A percentile compares a stretch with the other conserved stretches of the same genome.
Conservation (phyloP, 2,113 vertebrate genomes). For the Panthera tigris region DNA sequence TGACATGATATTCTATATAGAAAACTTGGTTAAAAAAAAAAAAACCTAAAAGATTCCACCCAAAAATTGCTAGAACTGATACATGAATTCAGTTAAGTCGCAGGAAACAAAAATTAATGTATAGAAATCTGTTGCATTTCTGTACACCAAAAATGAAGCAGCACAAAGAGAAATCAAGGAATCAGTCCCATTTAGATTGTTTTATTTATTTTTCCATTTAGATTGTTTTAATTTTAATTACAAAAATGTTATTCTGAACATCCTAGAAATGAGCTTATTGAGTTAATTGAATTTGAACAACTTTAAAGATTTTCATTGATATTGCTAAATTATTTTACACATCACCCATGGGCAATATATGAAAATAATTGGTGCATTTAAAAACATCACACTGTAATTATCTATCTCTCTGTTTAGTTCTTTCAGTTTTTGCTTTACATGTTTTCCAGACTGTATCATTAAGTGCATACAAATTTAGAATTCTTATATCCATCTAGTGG, state of each 20-base stretch:
- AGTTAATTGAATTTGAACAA: neutral
- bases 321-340: neutral
- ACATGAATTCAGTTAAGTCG: too few relatives aligned
- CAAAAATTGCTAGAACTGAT: too few relatives aligned
- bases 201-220: neutral
- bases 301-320: conserved; percentile 2
- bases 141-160: too few relatives aligned
- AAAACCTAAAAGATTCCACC: too few relatives aligned
- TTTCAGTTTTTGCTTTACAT: conserved; percentile 2
- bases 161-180: too few relatives aligned
- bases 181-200: neutral
- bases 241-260: conserved; percentile 14
- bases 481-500: neutral
- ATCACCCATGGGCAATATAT: neutral
- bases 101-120: too few relatives aligned
- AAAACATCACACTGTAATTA: neutral
- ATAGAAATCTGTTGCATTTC: too few relatives aligned
- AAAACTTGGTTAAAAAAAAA: too few relatives aligned
- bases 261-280: neutral
- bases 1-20: too few relatives aligned
- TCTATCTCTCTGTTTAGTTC: neutral
- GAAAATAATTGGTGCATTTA: neutral
- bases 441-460: neutral
- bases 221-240: neutral
- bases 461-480: neutral